phyloP scores from a whole-genome alignment of 2,888 invertebrate species.

The Limenitis camilla region DNA sequence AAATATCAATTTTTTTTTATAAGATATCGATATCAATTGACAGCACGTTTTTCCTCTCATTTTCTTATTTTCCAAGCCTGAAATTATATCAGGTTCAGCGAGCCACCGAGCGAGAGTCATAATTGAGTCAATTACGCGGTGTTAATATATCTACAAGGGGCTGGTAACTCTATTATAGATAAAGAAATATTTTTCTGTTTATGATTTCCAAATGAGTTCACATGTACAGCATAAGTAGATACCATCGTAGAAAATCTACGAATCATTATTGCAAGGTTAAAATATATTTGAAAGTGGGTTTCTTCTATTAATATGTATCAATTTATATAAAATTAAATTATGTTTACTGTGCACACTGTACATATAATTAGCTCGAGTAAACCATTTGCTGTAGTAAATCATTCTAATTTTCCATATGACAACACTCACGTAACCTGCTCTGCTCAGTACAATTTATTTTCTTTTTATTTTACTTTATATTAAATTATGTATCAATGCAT shows the following conservation, averaged over 20 bases:
- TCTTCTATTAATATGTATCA: no score
- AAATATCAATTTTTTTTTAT: background rate
- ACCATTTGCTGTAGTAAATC: constrained; percentile 2
- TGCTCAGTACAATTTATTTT: background rate
- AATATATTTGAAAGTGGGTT: no score
- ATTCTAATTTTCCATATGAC: constrained; percentile 41
- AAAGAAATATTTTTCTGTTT: no score
- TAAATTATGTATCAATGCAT: no score
- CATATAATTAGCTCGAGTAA: no score
- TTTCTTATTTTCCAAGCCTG: constrained; percentile 63
- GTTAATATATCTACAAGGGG: constrained; percentile 60
- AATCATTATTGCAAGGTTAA: no score
- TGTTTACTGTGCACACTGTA: no score
- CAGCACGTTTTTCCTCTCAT: constrained; percentile 33
- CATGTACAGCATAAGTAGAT: no score
- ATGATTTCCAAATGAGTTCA: no score
- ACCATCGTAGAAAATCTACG: no score
- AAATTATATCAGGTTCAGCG: constrained; percentile 44
- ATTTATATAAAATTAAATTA: no score
- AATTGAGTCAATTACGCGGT: constrained; percentile 60
- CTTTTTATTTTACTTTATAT: no score
- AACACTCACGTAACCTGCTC: constrained; percentile 50
- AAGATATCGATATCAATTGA: constrained; percentile 20
- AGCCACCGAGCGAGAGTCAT: constrained; percentile 35
- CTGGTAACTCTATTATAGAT: constrained; percentile 35